phyloP scores from a whole-genome alignment of 2,797 vertebrate species.

The Scolopax rusticola region DNA sequence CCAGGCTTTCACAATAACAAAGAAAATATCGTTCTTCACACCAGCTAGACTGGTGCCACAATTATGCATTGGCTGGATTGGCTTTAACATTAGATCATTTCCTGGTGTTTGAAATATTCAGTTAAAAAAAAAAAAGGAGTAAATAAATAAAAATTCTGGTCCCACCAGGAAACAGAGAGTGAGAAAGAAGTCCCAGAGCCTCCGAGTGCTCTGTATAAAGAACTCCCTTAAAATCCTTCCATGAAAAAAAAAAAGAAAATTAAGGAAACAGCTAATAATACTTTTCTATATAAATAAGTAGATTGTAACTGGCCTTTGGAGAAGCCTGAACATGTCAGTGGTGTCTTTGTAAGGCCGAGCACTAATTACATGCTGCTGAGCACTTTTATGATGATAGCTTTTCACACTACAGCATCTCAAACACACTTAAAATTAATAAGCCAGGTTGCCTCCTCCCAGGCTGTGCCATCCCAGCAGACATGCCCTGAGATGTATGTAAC shows the following conservation, averaged over 20 bases:
- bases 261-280: constrained; percentile 49
- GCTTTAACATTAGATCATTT: constrained; percentile 4
- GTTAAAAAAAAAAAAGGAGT: neutral
- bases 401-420: neutral
- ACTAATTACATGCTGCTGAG: constrained; percentile 24
- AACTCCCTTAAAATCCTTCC: constrained; percentile 23
- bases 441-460: neutral
- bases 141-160: constrained; percentile 34
- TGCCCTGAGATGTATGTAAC: neutral
- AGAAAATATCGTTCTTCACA: constrained; percentile 19
- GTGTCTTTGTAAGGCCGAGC: constrained; percentile 17
- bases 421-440: constrained; percentile 5
- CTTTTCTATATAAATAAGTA: constrained; percentile 68
- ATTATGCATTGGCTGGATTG: constrained; percentile 24
- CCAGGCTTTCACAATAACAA: neutral
- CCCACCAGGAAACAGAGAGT: neutral
- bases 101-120: constrained; percentile 60
- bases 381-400: constrained; percentile 15
- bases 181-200: constrained; percentile 11
- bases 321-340: constrained; percentile 33
- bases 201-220: constrained; percentile 10
- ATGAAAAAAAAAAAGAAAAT: neutral
- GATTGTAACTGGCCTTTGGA: constrained; percentile 58
- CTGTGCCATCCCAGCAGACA: neutral
- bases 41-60: constrained; percentile 19